phyloP scores from a whole-genome alignment of 2,888 invertebrate species.

The Timema podura region DNA sequence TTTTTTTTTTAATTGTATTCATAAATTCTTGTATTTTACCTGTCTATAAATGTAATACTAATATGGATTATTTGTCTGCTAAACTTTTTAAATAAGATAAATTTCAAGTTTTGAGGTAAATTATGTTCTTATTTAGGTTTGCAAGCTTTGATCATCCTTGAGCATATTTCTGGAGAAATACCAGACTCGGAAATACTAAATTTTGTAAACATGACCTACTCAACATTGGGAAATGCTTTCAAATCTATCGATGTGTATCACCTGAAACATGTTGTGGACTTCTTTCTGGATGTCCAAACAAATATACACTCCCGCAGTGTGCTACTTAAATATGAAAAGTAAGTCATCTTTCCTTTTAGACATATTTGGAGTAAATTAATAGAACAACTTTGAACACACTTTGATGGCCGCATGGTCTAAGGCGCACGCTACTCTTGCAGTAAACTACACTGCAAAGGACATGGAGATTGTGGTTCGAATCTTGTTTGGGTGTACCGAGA shows the following conservation, averaged over 20 bases:
- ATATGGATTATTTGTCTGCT: neutral
- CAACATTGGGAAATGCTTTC: slow-evolving; percentile 48
- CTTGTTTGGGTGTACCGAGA: no score
- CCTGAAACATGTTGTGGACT: slow-evolving; percentile 51
- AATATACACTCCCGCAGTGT: slow-evolving; percentile 41
- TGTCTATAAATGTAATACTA: neutral
- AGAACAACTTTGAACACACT: no score
- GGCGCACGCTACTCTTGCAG: no score
- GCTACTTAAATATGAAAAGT: slow-evolving; percentile 39
- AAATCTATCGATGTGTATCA: slow-evolving; percentile 46
- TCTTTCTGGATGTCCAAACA: slow-evolving; percentile 50
- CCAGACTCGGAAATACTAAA: slow-evolving; percentile 48
- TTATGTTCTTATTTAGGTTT: slow-evolving; percentile 36
- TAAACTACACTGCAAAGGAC: no score
- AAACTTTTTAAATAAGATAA: neutral
- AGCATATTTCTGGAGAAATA: slow-evolving; percentile 49
- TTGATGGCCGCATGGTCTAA: no score
- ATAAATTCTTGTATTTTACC: slow-evolving; percentile 1
- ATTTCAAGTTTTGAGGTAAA: neutral
- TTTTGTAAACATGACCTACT: slow-evolving; percentile 49
- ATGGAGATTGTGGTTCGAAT: no score
- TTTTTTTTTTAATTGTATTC: neutral
- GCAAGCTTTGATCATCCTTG: slow-evolving; percentile 53
- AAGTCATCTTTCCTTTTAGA: neutral
- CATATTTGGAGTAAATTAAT: neutral